phyloP scores from a whole-genome alignment of 2,888 invertebrate species.

The Drosophila dives region DNA sequence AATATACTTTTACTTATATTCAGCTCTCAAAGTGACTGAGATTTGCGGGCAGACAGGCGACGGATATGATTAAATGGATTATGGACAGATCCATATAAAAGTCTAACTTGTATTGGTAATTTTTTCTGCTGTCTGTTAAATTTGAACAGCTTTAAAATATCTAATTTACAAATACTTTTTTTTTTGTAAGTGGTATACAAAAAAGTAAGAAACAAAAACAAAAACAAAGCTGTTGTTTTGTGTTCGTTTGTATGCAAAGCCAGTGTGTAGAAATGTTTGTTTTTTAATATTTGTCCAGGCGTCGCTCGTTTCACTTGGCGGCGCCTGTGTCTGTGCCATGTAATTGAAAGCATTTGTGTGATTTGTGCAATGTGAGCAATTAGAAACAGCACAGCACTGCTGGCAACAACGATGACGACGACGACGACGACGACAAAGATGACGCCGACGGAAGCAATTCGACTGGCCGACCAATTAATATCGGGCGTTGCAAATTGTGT shows the following conservation, averaged over 20 bases:
- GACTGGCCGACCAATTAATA: constrained; percentile 5
- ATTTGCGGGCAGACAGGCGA: not conserved
- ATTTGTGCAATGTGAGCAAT: constrained; percentile 79
- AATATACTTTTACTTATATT: not conserved
- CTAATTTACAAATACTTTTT: not conserved
- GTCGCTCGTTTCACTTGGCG: constrained; percentile 40
- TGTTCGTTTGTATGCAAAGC: not conserved
- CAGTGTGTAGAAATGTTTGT: not conserved
- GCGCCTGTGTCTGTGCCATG: constrained; percentile 64
- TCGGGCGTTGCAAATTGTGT: constrained; percentile 16
- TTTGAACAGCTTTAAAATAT: not conserved
- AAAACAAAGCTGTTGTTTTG: constrained; percentile 18
- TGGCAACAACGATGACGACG: constrained; percentile 6
- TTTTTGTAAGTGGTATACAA: not conserved
- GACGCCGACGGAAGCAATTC: constrained; percentile 46
- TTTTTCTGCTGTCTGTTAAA: not conserved
- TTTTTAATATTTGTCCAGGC: constrained; percentile 65
- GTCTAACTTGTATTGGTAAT: not conserved
- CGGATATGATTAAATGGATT: not conserved
- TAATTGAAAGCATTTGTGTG: constrained; percentile 80
- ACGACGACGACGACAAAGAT: constrained; percentile 6
- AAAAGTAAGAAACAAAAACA: not conserved
- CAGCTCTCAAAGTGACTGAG: not conserved
- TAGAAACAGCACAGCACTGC: constrained; percentile 41
- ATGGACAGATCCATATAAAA: not conserved